Percentiles rank a stretch among this genome's conserved stretches.
Evolutionary conservation across 2,888 invertebrate genomes (phyloP).

Genomic region (Leucophenga montana): DNA sequence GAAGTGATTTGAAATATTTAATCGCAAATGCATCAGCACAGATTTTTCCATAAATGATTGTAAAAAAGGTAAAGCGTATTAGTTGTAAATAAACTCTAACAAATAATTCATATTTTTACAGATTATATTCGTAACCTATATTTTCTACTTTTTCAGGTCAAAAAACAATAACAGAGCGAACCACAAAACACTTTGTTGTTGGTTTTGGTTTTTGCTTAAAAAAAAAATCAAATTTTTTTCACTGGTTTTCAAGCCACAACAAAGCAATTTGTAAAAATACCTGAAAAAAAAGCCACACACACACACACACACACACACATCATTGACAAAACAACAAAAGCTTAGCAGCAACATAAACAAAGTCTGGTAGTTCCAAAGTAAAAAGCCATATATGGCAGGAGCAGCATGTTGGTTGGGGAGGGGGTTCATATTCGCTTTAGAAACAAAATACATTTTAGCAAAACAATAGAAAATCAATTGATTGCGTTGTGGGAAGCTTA

Average conservation of each 20-base stretch:
- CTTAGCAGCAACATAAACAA: slow-evolving; percentile 49
- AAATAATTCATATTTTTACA: too few relatives aligned
- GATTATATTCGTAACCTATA: too few relatives aligned
- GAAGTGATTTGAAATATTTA: too few relatives aligned
- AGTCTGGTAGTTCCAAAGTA: slow-evolving; percentile 19
- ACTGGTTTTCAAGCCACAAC: slow-evolving; percentile 56
- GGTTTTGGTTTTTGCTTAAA: background rate
- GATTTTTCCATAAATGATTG: too few relatives aligned
- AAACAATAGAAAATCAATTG: slow-evolving; percentile 69
- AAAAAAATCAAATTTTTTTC: background rate
- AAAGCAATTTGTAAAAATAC: slow-evolving; percentile 68
- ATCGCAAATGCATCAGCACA: too few relatives aligned
- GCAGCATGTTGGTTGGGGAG: background rate
- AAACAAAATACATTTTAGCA: slow-evolving; percentile 63
- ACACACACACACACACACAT: slow-evolving; percentile 22
- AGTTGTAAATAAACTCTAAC: too few relatives aligned
- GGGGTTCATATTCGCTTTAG: slow-evolving; percentile 28
- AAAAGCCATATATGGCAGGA: background rate
- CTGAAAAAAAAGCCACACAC: slow-evolving; percentile 40
- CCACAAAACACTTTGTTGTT: too few relatives aligned
- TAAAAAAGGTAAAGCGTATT: too few relatives aligned
- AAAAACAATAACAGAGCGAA: too few relatives aligned
- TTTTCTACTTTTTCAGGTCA: too few relatives aligned
- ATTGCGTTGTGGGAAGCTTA: slow-evolving; percentile 48
- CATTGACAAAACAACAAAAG: slow-evolving; percentile 48